Conservation (phyloP, 2,888 invertebrate genomes). For the Perizoma affinitatum region DNA sequence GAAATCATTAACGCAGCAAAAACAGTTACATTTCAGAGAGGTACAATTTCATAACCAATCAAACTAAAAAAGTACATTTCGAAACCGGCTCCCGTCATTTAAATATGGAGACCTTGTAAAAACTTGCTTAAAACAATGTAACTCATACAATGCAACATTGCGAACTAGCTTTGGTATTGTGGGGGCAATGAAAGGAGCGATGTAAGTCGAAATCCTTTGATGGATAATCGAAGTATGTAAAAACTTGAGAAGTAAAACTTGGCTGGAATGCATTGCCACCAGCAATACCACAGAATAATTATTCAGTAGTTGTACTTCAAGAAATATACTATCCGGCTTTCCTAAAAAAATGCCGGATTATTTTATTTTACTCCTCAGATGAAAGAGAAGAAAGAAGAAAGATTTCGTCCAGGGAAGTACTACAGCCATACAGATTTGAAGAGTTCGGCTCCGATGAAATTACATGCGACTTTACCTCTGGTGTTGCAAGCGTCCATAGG, state of each 20-base stretch:
- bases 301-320: background rate
- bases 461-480: too few relatives aligned
- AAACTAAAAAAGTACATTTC: conserved; percentile 26
- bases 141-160: conserved; percentile 22
- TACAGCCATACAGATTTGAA: too few relatives aligned
- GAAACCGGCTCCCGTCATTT: conserved; percentile 24
- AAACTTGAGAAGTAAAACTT: conserved; percentile 30
- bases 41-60: conserved; percentile 27
- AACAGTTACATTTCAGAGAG: conserved; percentile 4
- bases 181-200: conserved; percentile 24
- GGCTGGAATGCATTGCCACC: conserved; percentile 7
- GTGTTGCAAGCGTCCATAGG: too few relatives aligned
- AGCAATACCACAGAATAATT: conserved; percentile 1
- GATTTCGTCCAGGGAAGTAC: too few relatives aligned
- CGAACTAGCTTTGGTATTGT: conserved; percentile 5
- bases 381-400: too few relatives aligned
- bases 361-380: too few relatives aligned
- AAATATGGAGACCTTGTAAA: conserved; percentile 14
- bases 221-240: conserved; percentile 29
- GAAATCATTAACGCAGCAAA: conserved; percentile 2
- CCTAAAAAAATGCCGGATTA: too few relatives aligned
- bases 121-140: conserved; percentile 25
- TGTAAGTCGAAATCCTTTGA: conserved; percentile 19
- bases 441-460: too few relatives aligned
- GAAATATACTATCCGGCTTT: too few relatives aligned